Conservation (phyloP, 2,888 invertebrate genomes). For the Trilocha varians region DNA sequence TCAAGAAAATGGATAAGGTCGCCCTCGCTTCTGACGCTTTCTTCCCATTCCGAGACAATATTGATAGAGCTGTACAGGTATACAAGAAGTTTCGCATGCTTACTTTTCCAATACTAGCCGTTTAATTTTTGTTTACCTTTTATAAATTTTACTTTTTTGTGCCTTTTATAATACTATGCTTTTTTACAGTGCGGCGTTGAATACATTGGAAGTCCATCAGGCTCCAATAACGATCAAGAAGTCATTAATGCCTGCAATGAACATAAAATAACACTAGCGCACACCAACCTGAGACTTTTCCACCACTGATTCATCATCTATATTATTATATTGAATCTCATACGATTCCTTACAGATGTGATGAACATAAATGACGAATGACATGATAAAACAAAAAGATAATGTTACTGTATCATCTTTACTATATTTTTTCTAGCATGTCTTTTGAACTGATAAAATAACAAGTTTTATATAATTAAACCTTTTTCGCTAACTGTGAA, state of each 20-base stretch:
- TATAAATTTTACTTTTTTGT: background rate
- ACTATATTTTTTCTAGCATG: no score
- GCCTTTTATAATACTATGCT: background rate
- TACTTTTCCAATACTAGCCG: no score
- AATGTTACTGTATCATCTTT: no score
- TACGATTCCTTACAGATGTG: no score
- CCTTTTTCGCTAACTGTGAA: no score
- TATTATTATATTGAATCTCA: no score
- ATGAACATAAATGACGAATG: no score
- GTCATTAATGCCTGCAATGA: slow-evolving; percentile 95
- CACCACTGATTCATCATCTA: slow-evolving; percentile 82
- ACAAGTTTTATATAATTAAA: no score
- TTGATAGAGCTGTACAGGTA: slow-evolving; percentile 94
- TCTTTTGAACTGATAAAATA: no score
- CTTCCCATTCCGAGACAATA: slow-evolving; percentile 98
- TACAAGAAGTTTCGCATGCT: no score
- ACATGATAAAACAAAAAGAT: no score
- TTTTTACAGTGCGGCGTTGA: slow-evolving; percentile 89
- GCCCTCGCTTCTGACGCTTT: slow-evolving; percentile 97
- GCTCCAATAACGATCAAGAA: slow-evolving; percentile 93
- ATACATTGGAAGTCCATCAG: slow-evolving; percentile 94
- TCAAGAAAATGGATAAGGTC: slow-evolving; percentile 80
- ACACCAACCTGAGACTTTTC: slow-evolving; percentile 93
- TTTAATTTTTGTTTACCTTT: no score
- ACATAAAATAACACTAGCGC: slow-evolving; percentile 88